These are phyloP conservation scores for Phylloscopus trochilus DNA, from an alignment of 2,113 vertebrate genomes.

Conservation along the genomic window DNA sequence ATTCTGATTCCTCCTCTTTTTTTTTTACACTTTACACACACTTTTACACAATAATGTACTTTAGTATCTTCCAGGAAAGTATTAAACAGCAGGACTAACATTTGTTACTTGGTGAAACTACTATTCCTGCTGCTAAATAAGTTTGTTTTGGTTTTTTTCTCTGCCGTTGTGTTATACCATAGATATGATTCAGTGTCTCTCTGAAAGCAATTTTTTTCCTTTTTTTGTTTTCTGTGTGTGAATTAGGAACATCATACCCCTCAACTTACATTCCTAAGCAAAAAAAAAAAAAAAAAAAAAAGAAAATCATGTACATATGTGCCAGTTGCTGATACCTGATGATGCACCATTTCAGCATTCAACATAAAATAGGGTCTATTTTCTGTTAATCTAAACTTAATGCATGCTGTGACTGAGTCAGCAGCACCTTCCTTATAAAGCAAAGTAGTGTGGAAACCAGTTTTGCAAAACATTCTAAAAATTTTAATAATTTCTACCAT, in stretches of 20 bases:
- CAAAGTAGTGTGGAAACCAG: background rate
- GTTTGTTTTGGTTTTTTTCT: background rate
- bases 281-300: background rate
- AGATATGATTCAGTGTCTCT: background rate
- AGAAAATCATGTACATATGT: background rate
- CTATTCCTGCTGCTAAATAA: background rate
- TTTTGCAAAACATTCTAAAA: background rate
- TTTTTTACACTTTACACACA: background rate
- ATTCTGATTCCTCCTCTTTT: background rate
- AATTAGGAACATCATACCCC: background rate
- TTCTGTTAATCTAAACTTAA: background rate
- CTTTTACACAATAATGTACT: background rate
- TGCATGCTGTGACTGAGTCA: background rate
- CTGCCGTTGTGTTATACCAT: background rate
- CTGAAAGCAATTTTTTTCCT: background rate
- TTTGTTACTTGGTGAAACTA: background rate
- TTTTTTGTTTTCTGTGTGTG: background rate
- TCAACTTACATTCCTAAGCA: background rate
- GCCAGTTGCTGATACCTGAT: background rate
- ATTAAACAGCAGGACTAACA: background rate
- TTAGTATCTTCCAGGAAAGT: background rate
- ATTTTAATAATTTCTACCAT: background rate
- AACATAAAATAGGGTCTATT: background rate
- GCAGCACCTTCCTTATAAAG: background rate
- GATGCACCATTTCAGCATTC: background rate